Evolutionary conservation across 1,140 invertebrate genomes (phyloP), one percentile per base, ranked within the genome.

Genomic region (Gonioctena quinquepunctata): DNA sequence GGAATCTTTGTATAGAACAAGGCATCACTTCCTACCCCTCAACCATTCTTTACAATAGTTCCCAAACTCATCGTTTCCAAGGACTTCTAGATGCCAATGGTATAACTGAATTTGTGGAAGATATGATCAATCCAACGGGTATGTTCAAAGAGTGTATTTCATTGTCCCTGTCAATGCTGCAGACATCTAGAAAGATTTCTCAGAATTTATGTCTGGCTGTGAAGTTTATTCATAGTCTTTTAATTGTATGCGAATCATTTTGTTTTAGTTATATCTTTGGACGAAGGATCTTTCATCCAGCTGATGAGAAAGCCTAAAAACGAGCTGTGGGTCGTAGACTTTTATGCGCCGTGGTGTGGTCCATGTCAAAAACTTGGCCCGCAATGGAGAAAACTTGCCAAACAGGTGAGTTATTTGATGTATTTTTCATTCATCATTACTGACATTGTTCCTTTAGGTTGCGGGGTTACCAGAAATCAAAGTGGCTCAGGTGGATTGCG

Each of bases 291-390:
- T 42, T 94, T 93, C 80, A 74, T 88, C 23, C 79, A 84, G 48
- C 83, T 94, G 7, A 81, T 82, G 2, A 81, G 92, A 28, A 85
- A 87, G 68, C 85, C 89, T 42, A 89, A 87, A 18, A 85, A 89
- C 50, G 90, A 86, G 84, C 82, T 92, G 18, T 94, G 94, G 92
- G 91, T 96, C 77, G 88, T 96, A 59, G 95, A 96, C 83, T 96
- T 91, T 81, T 96, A 94, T 82, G 94, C 93, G 7, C 91, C 93
- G 6, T 91, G 90, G 83, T 96, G 94, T 81, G 90, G 89, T 11
- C 93, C 94, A 70, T 96, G 94, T 82, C 94, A 95, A 81, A 86
- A 88, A 52, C 83, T 96, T 65, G 92, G 91, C 4, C 86, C 88
- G n/a, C 83, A 90, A 82, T 96, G 94, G 94, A 87, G 93, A 54